phyloP scores from a whole-genome alignment of 2,888 invertebrate genomes.

The Pycnomerus fuliginosus region DNA sequence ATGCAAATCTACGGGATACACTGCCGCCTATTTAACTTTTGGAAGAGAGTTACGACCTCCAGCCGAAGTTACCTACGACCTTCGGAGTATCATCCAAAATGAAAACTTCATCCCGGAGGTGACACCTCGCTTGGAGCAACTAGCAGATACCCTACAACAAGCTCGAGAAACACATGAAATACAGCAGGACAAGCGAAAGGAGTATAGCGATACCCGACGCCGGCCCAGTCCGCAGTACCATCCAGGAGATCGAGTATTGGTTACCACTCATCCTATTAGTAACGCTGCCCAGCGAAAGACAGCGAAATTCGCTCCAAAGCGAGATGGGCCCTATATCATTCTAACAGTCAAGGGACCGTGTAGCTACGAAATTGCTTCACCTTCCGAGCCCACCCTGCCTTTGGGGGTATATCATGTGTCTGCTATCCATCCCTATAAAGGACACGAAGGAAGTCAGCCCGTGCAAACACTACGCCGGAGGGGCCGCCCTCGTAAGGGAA shows the following conservation, averaged over 20 bases:
- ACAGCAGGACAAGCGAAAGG: conserved; percentile 28
- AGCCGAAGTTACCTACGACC: conserved; percentile 29
- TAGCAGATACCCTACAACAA: conserved; percentile 16
- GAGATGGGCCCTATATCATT: conserved; percentile 41
- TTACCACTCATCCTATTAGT: conserved; percentile 32
- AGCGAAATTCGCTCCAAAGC: conserved; percentile 37
- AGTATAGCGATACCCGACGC: conserved; percentile 23
- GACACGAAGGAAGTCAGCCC: background rate
- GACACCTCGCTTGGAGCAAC: conserved; percentile 12
- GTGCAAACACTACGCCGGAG: background rate
- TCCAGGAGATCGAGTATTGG: conserved; percentile 31
- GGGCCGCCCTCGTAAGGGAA: background rate
- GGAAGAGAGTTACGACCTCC: conserved; percentile 40
- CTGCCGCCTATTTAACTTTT: conserved; percentile 41
- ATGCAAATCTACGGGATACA: conserved; percentile 30
- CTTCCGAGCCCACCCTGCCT: conserved; percentile 4
- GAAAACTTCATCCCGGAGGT: conserved; percentile 24
- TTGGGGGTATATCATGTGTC: conserved; percentile 24
- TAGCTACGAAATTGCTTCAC: conserved; percentile 17
- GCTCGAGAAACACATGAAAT: conserved; percentile 25
- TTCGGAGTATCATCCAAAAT: conserved; percentile 10
- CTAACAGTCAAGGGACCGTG: conserved; percentile 13
- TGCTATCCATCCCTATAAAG: background rate
- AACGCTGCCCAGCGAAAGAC: conserved; percentile 24
- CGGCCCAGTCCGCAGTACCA: conserved; percentile 25